Conservation (phyloP, 2,113 vertebrate species). For the Poicephalus gulielmi region DNA sequence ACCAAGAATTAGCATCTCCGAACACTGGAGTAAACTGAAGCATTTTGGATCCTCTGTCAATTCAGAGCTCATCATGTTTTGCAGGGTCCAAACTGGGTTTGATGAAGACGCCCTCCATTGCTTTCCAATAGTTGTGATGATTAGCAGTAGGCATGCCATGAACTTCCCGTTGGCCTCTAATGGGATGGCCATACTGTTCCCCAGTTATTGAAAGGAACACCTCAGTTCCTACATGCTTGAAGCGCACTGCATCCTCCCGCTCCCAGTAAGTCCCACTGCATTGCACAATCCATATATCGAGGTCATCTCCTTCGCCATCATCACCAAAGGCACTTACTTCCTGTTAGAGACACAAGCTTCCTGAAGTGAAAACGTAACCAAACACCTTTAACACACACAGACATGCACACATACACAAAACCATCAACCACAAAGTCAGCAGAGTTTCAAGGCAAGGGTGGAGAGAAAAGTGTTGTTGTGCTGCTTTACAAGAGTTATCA, state of each 20-base stretch:
- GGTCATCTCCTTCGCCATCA: slow-evolving; percentile 92
- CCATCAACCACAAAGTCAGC: background rate
- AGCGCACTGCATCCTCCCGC: slow-evolving; percentile 85
- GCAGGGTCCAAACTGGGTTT: slow-evolving; percentile 79
- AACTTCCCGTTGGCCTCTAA: slow-evolving; percentile 91
- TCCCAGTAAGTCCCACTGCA: slow-evolving; percentile 89
- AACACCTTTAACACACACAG: background rate
- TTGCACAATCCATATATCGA: slow-evolving; percentile 92
- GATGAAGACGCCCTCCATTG: slow-evolving; percentile 96
- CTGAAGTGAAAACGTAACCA: slow-evolving; percentile 6
- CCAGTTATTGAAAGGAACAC: slow-evolving; percentile 93
- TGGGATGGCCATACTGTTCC: slow-evolving; percentile 94
- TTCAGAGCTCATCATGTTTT: slow-evolving; percentile 91
- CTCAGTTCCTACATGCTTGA: slow-evolving; percentile 89
- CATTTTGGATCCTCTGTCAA: background rate
- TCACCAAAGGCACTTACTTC: slow-evolving; percentile 98
- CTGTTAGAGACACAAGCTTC: slow-evolving; percentile 71
- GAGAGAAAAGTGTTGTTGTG: background rate
- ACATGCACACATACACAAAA: background rate
- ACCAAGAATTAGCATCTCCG: background rate
- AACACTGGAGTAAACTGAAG: background rate
- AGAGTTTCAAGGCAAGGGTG: background rate
- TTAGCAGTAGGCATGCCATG: slow-evolving; percentile 86
- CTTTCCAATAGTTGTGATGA: slow-evolving; percentile 90
- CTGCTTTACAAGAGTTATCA: background rate